phyloP scores from a whole-genome alignment of 2,113 vertebrate genomes.

The Bujurquina vittata region DNA sequence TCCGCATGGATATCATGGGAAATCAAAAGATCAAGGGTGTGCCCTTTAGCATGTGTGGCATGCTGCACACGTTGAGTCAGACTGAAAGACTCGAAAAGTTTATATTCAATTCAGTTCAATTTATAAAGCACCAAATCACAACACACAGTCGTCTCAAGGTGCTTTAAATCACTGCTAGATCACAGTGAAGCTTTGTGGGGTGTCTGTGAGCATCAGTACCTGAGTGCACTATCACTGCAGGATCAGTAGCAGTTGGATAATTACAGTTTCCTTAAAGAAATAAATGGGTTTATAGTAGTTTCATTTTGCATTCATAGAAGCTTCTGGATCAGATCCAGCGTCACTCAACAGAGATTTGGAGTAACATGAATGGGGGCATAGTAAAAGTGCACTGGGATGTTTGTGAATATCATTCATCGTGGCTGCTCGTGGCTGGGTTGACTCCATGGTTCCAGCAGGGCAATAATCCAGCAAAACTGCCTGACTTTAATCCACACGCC shows the following conservation, averaged over 20 bases:
- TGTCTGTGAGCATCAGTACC: background rate
- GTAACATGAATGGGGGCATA: slow-evolving; percentile 40
- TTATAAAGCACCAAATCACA: no score
- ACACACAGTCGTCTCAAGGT: no score
- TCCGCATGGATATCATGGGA: background rate
- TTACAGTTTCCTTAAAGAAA: background rate
- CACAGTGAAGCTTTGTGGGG: background rate
- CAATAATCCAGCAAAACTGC: slow-evolving; percentile 11
- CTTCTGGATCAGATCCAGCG: slow-evolving; percentile 16
- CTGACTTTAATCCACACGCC: slow-evolving; percentile 39
- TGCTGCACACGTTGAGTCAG: background rate
- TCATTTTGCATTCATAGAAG: background rate
- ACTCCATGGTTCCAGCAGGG: slow-evolving; percentile 28
- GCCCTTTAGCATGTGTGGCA: background rate
- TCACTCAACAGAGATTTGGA: slow-evolving; percentile 35
- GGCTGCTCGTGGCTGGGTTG: slow-evolving; percentile 31
- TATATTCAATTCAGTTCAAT: no score
- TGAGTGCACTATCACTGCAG: background rate
- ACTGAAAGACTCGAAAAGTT: background rate
- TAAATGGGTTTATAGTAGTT: background rate
- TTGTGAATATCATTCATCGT: slow-evolving; percentile 57
- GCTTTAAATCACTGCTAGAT: no score
- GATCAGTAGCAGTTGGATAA: background rate
- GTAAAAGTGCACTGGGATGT: slow-evolving; percentile 37
- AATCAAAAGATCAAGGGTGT: background rate